phyloP scores from a whole-genome alignment of 2,113 vertebrate species.

The Boulengeromyrus knoepffleri region DNA sequence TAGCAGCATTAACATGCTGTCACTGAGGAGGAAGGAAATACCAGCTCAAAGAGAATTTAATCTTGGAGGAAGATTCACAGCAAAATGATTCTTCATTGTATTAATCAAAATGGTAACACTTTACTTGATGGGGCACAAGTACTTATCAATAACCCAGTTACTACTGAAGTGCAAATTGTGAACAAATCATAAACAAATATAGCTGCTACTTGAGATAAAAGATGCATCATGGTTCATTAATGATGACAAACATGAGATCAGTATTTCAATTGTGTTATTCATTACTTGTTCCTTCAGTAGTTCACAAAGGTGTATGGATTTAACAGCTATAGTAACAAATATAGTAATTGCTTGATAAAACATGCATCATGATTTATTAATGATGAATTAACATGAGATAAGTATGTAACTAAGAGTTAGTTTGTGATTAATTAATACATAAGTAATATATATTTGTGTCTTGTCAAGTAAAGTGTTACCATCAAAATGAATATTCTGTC shows the following conservation, averaged over 20 bases:
- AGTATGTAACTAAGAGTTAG: not conserved
- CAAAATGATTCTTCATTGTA: not conserved
- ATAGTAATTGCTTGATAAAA: not conserved
- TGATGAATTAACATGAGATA: not conserved
- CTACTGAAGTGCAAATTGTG: not conserved
- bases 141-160: not conserved
- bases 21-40: not conserved
- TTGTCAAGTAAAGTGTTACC: not conserved
- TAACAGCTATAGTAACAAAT: not conserved
- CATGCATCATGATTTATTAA: not conserved
- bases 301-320: not conserved
- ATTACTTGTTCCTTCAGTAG: not conserved
- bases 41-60: not conserved
- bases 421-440: not conserved
- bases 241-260: not conserved
- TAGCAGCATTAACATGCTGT: not conserved
- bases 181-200: not conserved
- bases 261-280: not conserved
- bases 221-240: not conserved
- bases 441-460: not conserved
- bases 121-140: not conserved
- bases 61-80: not conserved
- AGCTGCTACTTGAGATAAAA: not conserved
- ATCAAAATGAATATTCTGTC: not conserved
- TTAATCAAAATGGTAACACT: not conserved